These are phyloP conservation scores for Epinephelus cyanopodus DNA, from an alignment of 2,113 vertebrate species.

Conservation along the genomic window DNA sequence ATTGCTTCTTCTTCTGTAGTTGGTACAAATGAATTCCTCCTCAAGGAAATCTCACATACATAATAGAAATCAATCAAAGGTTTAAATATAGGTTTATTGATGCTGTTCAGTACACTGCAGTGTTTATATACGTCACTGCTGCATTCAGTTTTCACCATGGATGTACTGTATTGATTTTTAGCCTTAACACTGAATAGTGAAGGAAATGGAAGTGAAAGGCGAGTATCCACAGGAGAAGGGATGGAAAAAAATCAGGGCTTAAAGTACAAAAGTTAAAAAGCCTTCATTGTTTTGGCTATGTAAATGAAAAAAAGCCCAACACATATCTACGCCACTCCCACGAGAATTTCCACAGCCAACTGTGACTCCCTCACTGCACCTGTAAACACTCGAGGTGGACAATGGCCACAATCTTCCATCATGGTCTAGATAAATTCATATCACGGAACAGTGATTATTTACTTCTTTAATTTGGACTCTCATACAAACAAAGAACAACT, in stretches of 20 bases:
- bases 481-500: no score
- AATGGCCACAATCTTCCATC: no score
- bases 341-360: neutral
- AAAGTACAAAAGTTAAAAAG: neutral
- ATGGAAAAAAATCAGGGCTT: neutral
- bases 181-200: neutral
- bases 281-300: no score
- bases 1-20: neutral
- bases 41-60: neutral
- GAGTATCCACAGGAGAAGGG: neutral
- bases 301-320: neutral
- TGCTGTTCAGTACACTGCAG: neutral
- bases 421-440: no score
- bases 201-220: neutral
- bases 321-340: neutral
- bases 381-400: neutral
- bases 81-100: neutral
- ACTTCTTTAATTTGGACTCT: no score
- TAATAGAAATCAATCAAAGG: neutral
- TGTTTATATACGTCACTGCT: neutral
- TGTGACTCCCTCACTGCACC: neutral
- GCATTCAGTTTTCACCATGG: neutral
- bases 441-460: no score
- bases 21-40: slow-evolving; percentile 3
- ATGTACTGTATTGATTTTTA: slow-evolving; percentile 15